A percentile compares a stretch with the other conserved stretches of the same genome.
Evolutionary conservation across 2,888 invertebrate genomes (phyloP).

Genomic region (Tetropium fuscum): DNA sequence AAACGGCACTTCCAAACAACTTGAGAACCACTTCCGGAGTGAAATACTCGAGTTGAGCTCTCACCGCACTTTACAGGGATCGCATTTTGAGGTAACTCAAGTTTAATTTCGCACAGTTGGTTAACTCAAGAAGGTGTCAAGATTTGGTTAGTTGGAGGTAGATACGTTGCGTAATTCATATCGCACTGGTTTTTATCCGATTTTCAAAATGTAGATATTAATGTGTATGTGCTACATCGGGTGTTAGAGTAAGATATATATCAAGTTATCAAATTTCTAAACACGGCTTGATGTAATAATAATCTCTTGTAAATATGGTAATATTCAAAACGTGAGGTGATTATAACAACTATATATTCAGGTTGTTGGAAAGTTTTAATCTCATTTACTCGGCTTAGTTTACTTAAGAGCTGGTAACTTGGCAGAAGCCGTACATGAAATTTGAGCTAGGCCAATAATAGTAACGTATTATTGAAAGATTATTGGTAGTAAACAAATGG

Average conservation of each 20-base stretch:
- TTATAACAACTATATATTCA: slow-evolving; percentile 37
- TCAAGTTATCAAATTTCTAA: slow-evolving; percentile 42
- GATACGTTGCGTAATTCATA: no score
- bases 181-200: not conserved
- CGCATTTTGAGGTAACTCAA: slow-evolving; percentile 17
- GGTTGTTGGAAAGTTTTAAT: slow-evolving; percentile 42
- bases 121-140: slow-evolving; percentile 20
- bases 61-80: slow-evolving; percentile 20
- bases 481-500: no score
- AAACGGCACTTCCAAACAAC: slow-evolving; percentile 26
- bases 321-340: slow-evolving; percentile 52
- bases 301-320: slow-evolving; percentile 52
- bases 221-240: no score
- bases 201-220: not conserved
- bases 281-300: slow-evolving; percentile 46
- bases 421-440: not conserved
- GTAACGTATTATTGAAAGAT: no score
- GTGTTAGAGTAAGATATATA: slow-evolving; percentile 15
- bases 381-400: slow-evolving; percentile 35
- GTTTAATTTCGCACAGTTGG: slow-evolving; percentile 22
- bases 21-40: slow-evolving; percentile 15
- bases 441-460: no score
- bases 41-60: slow-evolving; percentile 23
- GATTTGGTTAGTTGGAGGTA: no score
- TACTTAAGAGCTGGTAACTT: slow-evolving; percentile 17